Base-by-base conservation (phyloP, 2,113 vertebrate species). In the Lycocorax pyrrhopterus region DNA sequence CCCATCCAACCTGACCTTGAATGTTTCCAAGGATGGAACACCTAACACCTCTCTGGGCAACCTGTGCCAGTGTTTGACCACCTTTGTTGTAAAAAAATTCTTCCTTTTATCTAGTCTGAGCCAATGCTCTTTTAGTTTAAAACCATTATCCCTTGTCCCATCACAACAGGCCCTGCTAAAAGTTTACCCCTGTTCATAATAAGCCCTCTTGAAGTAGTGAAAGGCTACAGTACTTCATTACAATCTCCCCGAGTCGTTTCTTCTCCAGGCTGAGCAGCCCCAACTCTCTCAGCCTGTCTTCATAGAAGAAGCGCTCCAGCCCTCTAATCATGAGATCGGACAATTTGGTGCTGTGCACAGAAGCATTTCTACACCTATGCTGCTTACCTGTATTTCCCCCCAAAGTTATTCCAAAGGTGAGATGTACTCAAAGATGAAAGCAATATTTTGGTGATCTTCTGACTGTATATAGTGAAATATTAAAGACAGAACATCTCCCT, bases 171-270 rank as follows among this genome's bases (percentile, higher is more conserved):
- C 39, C 4, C 1, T 41, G 26, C 21, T 62, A 83, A 69, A 39
- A 55, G 32, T 22, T 16, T 55, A n/a, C 53, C 22, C 12, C 14
- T 69, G 6, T 55, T 81, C 17, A 6, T 41, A 46, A 29, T 20
- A 52, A 47, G 29, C 29, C 6, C 4, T n/a, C 16, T 68, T 39
- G n/a, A 67, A 49, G 9, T 41, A 41, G 25, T 69, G 26, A 62
- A 76, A 69, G 39, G 13, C 33, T 52, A 29, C 8, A 7, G 29
- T 33, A n/a, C 39, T 39, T 39, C 11, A 39, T 39, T 39, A 39
- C 67, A 9, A 9, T 53, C 15, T 43, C 8, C 10, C 41, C 0
- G 0, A 49, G n/a, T 37, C 1, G 8, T 60, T 75, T 68, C 39
- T 63, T 69, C 35, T 76, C 41, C 26, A 56, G 14, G 10, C 32